Conservation (phyloP, 1,140 invertebrate genomes). For the Bombus balteatus region DNA sequence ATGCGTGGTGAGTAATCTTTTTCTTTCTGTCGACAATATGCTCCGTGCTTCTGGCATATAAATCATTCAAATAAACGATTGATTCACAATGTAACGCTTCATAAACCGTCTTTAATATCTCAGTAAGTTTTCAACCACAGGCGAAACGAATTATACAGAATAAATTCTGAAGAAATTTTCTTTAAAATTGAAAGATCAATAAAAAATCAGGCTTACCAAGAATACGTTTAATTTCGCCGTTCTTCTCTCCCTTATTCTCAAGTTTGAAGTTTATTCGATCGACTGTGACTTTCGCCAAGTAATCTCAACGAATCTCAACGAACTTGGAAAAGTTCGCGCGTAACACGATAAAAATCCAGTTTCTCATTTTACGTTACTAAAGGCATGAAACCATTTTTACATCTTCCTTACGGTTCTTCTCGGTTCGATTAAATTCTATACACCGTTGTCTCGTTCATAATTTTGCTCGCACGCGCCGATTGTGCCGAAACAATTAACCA, state of each 20-base stretch:
- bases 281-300: conserved; percentile 5
- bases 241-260: no score
- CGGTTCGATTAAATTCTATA: not conserved
- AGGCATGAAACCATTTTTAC: no score
- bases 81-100: not conserved
- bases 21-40: not conserved
- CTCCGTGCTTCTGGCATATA: no score
- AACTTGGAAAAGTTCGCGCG: not conserved
- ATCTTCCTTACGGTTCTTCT: not conserved
- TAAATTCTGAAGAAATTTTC: not conserved
- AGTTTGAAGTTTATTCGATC: conserved; percentile 10
- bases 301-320: not conserved
- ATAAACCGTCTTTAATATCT: not conserved
- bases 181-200: not conserved
- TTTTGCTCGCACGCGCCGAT: not conserved
- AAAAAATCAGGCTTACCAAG: not conserved
- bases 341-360: not conserved
- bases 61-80: no score
- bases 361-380: not conserved
- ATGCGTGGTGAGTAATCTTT: conserved; percentile 87
- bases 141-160: not conserved
- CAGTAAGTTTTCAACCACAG: no score
- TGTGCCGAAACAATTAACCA: not conserved
- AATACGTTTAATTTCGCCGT: not conserved
- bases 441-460: not conserved